A percentile compares a stretch with the other conserved stretches of the same genome.
These are phyloP conservation scores for Uromys caudimaculatus DNA, from an alignment of 2,797 vertebrate species.

Conservation along the genomic window DNA sequence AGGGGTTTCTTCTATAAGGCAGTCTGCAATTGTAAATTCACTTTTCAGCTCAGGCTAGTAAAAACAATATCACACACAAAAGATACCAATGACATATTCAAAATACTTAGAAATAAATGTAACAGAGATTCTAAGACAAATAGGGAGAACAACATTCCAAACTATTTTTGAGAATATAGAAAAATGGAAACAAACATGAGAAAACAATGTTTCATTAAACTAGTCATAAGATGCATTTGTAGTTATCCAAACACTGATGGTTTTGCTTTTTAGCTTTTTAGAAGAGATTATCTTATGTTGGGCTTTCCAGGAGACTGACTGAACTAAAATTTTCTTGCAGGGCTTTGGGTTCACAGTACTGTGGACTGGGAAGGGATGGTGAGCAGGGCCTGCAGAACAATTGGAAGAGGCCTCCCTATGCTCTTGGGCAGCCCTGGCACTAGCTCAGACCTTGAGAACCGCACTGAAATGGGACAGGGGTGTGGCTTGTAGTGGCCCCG, in stretches of 20 bases:
- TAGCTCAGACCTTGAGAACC: neutral
- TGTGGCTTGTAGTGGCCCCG: neutral
- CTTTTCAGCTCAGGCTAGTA: neutral
- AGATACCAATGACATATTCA: neutral
- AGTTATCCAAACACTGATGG: neutral
- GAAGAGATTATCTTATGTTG: neutral
- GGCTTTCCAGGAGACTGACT: neutral
- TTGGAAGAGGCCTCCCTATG: neutral
- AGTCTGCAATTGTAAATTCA: neutral
- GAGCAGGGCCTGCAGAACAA: neutral
- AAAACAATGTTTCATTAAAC: neutral
- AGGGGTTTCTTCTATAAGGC: neutral
- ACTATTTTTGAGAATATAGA: conserved; percentile 23
- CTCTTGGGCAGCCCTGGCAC: neutral
- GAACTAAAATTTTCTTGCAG: neutral
- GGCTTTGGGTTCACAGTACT: neutral
- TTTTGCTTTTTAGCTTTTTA: conserved; percentile 34
- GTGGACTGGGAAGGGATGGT: neutral
- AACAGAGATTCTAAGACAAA: neutral
- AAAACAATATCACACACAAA: neutral
- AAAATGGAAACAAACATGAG: neutral
- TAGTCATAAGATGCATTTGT: neutral
- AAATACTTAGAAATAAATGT: neutral
- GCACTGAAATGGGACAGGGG: neutral
- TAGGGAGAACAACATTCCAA: conserved; percentile 1